Evolutionary conservation across 2,888 invertebrate genomes (phyloP).

Genomic region (Dolomedes plantarius): DNA sequence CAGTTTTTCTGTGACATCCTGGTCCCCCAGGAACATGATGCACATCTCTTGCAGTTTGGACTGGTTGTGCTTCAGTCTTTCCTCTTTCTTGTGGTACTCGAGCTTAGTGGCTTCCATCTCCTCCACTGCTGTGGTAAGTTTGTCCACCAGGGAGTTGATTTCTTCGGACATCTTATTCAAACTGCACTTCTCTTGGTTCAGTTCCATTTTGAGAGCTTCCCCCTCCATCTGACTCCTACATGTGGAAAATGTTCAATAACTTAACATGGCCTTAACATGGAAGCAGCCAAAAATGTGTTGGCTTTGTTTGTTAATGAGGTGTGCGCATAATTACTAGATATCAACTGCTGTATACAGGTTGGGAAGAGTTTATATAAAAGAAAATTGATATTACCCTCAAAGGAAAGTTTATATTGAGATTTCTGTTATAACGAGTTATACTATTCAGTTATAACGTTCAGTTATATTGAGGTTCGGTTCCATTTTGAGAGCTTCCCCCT

Average conservation of each 20-base stretch:
- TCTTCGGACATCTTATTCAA: conserved; percentile 63
- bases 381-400: too few relatives aligned
- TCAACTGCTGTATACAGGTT: too few relatives aligned
- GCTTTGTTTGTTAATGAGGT: too few relatives aligned
- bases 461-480: conserved; percentile 58
- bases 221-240: conserved; percentile 65
- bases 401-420: too few relatives aligned
- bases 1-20: conserved; percentile 52
- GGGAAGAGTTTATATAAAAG: too few relatives aligned
- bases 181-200: conserved; percentile 63
- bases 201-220: conserved; percentile 46
- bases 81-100: conserved; percentile 62
- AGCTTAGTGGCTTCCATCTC: conserved; percentile 55
- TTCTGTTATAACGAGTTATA: too few relatives aligned
- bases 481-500: conserved; percentile 48
- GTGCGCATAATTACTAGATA: too few relatives aligned
- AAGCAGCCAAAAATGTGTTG: too few relatives aligned
- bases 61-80: conserved; percentile 49
- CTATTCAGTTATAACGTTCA: too few relatives aligned
- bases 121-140: conserved; percentile 51
- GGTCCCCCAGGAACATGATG: conserved; percentile 45
- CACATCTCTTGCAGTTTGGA: conserved; percentile 61
- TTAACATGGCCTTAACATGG: too few relatives aligned
- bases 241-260: too few relatives aligned
- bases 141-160: conserved; percentile 64